Evolutionary conservation across 2,113 vertebrate species (phyloP).

Genomic region (Lophius piscatorius): DNA sequence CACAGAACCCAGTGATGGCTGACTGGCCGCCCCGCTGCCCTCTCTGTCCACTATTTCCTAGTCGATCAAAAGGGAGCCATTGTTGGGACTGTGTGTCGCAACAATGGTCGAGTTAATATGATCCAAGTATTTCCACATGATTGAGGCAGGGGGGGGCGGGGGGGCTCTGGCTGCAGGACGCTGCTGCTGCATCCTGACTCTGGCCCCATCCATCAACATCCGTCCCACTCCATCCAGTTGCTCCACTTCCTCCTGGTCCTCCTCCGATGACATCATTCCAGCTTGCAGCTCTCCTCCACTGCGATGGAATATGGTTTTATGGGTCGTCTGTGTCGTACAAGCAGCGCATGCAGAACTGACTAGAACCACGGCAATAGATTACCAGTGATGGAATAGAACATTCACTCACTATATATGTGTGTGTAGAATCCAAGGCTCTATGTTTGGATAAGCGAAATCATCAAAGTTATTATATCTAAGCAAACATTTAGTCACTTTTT

Average conservation of each 20-base stretch:
- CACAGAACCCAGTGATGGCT: constrained; percentile 55
- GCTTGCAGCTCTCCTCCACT: background rate
- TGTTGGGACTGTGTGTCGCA: constrained; percentile 48
- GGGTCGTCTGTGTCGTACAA: too few species aligned
- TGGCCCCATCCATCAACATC: constrained; percentile 33
- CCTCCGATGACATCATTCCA: constrained; percentile 6
- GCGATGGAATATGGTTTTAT: constrained; percentile 26
- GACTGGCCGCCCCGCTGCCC: background rate
- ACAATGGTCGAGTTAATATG: constrained; percentile 61
- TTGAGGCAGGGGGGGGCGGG: background rate
- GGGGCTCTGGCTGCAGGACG: too few species aligned
- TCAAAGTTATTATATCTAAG: too few species aligned
- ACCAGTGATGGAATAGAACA: too few species aligned
- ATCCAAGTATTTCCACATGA: constrained; percentile 52
- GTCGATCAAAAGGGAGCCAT: constrained; percentile 35
- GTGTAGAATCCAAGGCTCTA: too few species aligned
- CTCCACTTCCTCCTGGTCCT: background rate
- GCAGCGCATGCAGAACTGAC: too few species aligned
- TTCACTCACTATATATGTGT: too few species aligned
- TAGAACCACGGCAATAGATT: too few species aligned
- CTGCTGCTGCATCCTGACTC: constrained; percentile 4
- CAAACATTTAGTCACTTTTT: too few species aligned
- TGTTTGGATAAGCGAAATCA: too few species aligned
- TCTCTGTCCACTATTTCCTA: constrained; percentile 5
- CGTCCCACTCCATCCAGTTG: constrained; percentile 14